These are phyloP conservation scores for Lamprotornis superbus DNA, from an alignment of 2,113 vertebrate species.

Conservation along the genomic window DNA sequence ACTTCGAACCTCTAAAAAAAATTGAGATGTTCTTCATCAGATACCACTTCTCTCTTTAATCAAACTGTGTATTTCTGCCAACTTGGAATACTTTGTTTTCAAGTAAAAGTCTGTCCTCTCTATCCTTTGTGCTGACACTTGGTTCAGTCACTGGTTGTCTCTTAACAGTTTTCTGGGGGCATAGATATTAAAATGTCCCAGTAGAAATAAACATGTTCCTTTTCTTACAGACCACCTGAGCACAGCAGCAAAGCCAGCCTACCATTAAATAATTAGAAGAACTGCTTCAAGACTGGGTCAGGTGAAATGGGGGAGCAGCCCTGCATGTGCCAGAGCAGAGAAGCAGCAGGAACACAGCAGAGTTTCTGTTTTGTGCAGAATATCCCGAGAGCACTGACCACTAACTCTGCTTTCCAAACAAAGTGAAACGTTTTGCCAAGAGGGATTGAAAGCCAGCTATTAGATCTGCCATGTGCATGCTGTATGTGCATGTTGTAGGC, in stretches of 20 bases:
- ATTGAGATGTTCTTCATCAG: background rate
- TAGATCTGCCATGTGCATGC: conserved; percentile 23
- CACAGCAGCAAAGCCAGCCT: background rate
- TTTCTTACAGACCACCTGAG: background rate
- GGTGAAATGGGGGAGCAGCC: background rate
- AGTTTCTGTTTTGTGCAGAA: background rate
- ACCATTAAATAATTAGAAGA: background rate
- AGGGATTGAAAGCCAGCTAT: conserved; percentile 4
- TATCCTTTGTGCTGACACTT: background rate
- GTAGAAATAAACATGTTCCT: background rate
- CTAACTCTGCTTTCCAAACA: background rate
- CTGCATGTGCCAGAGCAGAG: background rate
- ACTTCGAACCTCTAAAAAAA: background rate
- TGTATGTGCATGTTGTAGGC: background rate
- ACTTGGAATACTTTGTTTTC: background rate
- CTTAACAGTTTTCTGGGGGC: background rate
- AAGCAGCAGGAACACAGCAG: background rate
- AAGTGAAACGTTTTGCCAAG: background rate
- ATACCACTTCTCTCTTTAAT: background rate
- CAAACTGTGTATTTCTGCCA: background rate
- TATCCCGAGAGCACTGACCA: background rate
- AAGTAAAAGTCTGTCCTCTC: background rate
- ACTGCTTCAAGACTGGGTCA: background rate
- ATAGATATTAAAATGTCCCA: background rate
- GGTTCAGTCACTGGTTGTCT: background rate